Base-by-base conservation (phyloP, 2,888 invertebrate species). In the Ptychoptera albimana region DNA sequence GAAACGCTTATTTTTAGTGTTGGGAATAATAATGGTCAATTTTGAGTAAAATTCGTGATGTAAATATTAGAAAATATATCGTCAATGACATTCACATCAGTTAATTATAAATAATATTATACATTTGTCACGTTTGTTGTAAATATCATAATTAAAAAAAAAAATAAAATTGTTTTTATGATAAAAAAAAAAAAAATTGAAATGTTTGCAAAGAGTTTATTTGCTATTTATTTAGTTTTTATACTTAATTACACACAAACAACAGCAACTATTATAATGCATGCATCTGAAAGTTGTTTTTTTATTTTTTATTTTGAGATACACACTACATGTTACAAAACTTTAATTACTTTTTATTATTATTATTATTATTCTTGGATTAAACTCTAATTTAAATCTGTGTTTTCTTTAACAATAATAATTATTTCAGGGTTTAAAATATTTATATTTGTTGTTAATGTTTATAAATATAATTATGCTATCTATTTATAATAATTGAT, bases 371-470 rank as follows among this genome's bases (percentile, higher is more conserved):
- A n/a, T n/a, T 7, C 7, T 23, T 23, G 23, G 23, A 23, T 23
- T 23, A 23, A 3, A 23, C 23, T 23, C n/a, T n/a, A n/a, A 23
- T 23, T 23, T 23, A 5, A 5, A 5, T 23, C 7, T 23, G 7
- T 23, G 23, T 23, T 42, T 39, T 29, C 10, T 15, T 12, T 39
- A 13, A 31, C 14, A 15, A 37, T 23, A 42, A 48, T 46, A 12
- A 39, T 45, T 45, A 42, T 44, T 46, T 43, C 34, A 43, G 46
- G 41, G 50, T 47, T n/a, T n/a, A n/a, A n/a, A n/a, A n/a, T n/a
- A n/a, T n/a, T n/a, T 50, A 46, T 49, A 43, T 48, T 46, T 48
- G 48, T 54, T 53, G n/a, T 52, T 49, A 53, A 51, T 49, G 64
- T 61, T 63, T 23, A 23, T 23, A 23, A 3, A 23, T 23, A 5